phyloP scores from a whole-genome alignment of 2,797 vertebrate genomes.

The Pitangus sulphuratus region DNA sequence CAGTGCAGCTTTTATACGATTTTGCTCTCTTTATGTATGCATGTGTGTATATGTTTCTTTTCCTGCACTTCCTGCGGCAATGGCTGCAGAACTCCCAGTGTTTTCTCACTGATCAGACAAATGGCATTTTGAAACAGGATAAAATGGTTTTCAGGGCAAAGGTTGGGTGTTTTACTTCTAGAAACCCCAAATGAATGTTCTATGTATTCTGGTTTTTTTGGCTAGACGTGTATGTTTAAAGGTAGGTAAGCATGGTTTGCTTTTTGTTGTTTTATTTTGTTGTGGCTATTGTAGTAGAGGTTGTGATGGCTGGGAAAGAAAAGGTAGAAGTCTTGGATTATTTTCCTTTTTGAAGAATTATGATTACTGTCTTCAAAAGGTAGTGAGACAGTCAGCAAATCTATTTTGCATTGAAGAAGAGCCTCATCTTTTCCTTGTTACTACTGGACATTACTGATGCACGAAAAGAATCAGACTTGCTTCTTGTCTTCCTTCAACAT shows the following conservation, averaged over 20 bases:
- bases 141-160: constrained; percentile 5
- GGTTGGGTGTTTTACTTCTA: not conserved
- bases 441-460: not conserved
- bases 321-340: not conserved
- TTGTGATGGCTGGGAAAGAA: not conserved
- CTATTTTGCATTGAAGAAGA: not conserved
- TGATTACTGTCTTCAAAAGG: not conserved
- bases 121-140: not conserved
- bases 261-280: not conserved
- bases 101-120: constrained; percentile 33
- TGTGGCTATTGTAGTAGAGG: not conserved
- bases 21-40: not conserved
- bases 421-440: not conserved
- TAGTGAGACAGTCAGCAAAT: not conserved
- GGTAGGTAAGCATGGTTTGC: not conserved
- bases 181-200: not conserved
- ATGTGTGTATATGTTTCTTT: not conserved
- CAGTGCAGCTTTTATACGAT: constrained; percentile 26
- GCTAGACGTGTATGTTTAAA: not conserved
- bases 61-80: not conserved
- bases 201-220: not conserved
- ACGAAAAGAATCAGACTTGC: not conserved
- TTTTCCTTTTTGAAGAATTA: not conserved
- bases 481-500: not conserved
- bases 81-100: not conserved